Evolutionary conservation across 1,140 invertebrate genomes (phyloP).

Genomic region (Thaumatotibia leucotreta): DNA sequence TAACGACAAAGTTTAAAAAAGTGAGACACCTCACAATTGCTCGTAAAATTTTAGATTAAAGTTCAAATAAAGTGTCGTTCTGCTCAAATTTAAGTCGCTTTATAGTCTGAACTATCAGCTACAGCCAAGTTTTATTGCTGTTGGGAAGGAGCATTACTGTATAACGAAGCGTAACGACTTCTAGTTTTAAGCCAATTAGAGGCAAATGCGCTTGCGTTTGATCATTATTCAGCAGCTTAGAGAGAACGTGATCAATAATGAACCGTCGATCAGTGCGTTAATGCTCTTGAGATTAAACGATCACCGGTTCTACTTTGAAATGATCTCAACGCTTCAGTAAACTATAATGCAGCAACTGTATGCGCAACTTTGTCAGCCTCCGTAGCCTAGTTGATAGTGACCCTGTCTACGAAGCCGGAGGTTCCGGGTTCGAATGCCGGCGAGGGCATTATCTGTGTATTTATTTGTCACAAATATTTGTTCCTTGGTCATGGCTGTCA

Average conservation of each 20-base stretch:
- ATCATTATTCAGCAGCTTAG: neutral
- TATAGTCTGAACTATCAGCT: neutral
- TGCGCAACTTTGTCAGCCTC: too few relatives aligned
- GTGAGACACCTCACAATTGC: neutral
- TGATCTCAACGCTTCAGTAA: neutral
- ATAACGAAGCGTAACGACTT: neutral
- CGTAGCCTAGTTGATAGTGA: too few relatives aligned
- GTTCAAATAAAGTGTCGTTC: neutral
- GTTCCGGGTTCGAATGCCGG: too few relatives aligned
- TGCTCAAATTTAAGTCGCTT: neutral
- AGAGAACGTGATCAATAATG: neutral
- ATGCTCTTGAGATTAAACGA: neutral
- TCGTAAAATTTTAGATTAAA: neutral
- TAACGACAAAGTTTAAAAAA: too few relatives aligned
- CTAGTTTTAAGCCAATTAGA: neutral
- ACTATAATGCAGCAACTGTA: neutral
- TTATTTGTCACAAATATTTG: too few relatives aligned
- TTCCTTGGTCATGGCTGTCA: too few relatives aligned
- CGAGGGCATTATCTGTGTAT: too few relatives aligned
- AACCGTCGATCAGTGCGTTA: neutral
- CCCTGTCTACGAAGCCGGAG: too few relatives aligned
- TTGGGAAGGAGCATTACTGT: neutral
- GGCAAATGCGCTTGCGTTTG: neutral
- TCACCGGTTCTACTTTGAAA: too few relatives aligned
- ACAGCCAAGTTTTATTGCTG: neutral